Evolutionary conservation across 2,113 vertebrate genomes (phyloP), one percentile per base, ranked within the genome.

Genomic region (Lepisosteus osseus): DNA sequence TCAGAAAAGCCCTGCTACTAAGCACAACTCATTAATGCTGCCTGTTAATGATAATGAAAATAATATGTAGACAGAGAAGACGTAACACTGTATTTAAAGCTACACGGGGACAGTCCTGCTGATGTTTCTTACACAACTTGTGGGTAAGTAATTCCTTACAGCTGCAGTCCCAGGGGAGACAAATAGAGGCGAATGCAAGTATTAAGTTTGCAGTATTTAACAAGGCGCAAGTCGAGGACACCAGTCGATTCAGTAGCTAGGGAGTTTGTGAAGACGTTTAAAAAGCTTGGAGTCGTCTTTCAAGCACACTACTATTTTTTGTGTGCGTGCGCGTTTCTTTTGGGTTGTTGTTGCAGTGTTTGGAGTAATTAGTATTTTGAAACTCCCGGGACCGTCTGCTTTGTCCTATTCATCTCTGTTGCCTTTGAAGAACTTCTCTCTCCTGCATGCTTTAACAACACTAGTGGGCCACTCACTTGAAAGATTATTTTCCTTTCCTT

Each of bases 111-210:
- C 11, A 13, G 29, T 29, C 29, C 29, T 29, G 2, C 3, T 59
- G 12, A 2, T 59, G n/a, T 15, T 59, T 5, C 13, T 8, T 15
- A 59, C 9, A 4, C 12, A 15, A 4, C 12, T 15, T 3, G 5
- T 6, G 14, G 12, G 4, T 13, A 29, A n/a, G 57, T 59, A 59
- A 59, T n/a, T 13, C 14, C 11, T 59, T 59, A n/a, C 57, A 59
- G 12, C 4, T 4, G 12, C n/a, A 4, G 57, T 59, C 9, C 57
- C 57, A 59, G 57, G 57, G 9, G n/a, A 13, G 57, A n/a, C 57
- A 59, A 59, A 59, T 59, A 15, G 57, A 59, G 57, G 57, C 3
- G 57, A 59, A 59, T 59, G 57, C 57, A 59, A 59, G 57, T 59
- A 29, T 29, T 29, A 29, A 29, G 57, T 59, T 59, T 59, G 56